Percentiles rank a stretch among this genome's conserved stretches.
Evolutionary conservation across 2,888 invertebrate species (phyloP).

Genomic region (Drosophila merina): DNA sequence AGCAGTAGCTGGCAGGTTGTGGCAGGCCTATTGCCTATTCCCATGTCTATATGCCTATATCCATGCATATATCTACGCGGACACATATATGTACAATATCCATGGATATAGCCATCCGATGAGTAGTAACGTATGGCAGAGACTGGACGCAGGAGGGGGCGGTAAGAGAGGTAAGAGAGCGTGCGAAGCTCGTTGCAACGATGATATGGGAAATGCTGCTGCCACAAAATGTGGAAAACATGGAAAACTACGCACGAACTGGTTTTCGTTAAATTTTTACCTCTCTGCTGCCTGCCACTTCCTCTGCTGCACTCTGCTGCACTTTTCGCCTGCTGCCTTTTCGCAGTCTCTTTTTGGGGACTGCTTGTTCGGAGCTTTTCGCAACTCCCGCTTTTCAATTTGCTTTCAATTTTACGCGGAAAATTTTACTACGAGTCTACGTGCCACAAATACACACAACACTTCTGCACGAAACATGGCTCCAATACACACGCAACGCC

Average conservation of each 20-base stretch:
- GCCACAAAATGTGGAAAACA: slow-evolving; percentile 30
- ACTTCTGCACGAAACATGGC: slow-evolving; percentile 42
- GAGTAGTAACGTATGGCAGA: slow-evolving; percentile 58
- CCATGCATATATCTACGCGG: neutral
- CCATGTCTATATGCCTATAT: slow-evolving; percentile 8
- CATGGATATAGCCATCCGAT: neutral
- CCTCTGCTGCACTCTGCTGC: neutral
- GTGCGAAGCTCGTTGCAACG: slow-evolving; percentile 64
- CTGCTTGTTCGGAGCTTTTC: slow-evolving; percentile 18
- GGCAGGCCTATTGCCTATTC: slow-evolving; percentile 38
- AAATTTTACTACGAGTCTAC: slow-evolving; percentile 72
- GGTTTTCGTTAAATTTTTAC: slow-evolving; percentile 7
- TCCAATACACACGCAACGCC: slow-evolving; percentile 39
- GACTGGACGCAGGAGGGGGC: neutral
- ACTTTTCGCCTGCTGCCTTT: slow-evolving; percentile 9
- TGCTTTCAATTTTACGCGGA: slow-evolving; percentile 76
- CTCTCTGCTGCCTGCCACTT: neutral
- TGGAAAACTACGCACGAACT: slow-evolving; percentile 36
- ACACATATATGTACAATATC: neutral
- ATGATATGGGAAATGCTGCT: slow-evolving; percentile 52
- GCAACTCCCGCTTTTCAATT: slow-evolving; percentile 57
- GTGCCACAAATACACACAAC: slow-evolving; percentile 53
- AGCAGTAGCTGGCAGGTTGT: slow-evolving; percentile 40
- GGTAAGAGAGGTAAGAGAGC: slow-evolving; percentile 41
- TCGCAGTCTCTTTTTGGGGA: slow-evolving; percentile 26